phyloP scores from a whole-genome alignment of 1,140 invertebrate species.

The Solen grandis region DNA sequence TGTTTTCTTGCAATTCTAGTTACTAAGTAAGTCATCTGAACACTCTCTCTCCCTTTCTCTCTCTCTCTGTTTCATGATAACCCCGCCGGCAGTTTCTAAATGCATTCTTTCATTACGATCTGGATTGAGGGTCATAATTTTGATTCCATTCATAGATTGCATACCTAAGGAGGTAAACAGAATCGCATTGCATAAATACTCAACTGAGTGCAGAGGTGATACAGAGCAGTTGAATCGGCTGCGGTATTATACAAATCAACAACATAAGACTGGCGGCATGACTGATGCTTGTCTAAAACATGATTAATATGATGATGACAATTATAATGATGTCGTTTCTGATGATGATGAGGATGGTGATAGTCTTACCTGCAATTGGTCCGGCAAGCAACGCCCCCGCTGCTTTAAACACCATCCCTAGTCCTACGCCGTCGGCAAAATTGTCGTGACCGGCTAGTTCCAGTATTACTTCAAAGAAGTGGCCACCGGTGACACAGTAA shows the following conservation, averaged over 20 bases:
- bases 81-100: no score
- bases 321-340: no score
- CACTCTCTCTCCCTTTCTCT: no score
- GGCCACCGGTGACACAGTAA: conserved; percentile 36
- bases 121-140: no score
- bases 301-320: no score
- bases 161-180: no score
- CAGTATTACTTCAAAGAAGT: conserved; percentile 17
- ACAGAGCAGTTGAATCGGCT: background rate
- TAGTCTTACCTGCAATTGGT: conserved; percentile 36
- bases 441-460: conserved; percentile 23
- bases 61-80: no score
- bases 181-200: background rate
- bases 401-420: conserved; percentile 34
- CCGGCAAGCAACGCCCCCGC: background rate
- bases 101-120: no score
- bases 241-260: background rate
- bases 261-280: background rate
- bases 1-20: no score
- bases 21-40: no score
- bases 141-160: no score
- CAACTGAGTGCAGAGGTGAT: background rate
- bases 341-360: no score
- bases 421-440: conserved; percentile 26
- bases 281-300: background rate